phyloP scores from a whole-genome alignment of 2,888 invertebrate genomes.

The Notodonta dromedarius region DNA sequence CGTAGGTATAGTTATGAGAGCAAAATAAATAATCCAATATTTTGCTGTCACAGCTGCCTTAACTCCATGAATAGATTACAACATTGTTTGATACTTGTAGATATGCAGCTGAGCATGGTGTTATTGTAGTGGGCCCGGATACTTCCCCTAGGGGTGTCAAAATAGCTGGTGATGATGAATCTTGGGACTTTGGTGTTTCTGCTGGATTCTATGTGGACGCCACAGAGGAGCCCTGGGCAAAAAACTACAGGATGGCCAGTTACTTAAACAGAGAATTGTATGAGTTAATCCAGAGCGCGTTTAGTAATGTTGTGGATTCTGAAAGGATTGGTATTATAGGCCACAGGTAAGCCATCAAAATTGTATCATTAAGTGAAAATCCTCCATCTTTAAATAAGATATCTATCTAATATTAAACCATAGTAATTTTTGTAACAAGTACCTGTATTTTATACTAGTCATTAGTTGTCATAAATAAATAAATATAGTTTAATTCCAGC shows the following conservation, averaged over 20 bases:
- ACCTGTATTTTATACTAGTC: no score
- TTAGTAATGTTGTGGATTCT: slow-evolving; percentile 80
- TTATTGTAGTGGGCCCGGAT: slow-evolving; percentile 97
- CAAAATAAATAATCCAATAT: no score
- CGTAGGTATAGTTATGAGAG: no score
- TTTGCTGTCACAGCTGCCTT: no score
- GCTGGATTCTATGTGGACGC: slow-evolving; percentile 99
- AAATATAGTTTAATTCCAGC: slow-evolving; percentile 75
- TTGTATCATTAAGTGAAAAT: neutral
- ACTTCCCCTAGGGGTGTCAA: slow-evolving; percentile 97
- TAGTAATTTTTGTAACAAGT: no score
- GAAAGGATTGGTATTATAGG: slow-evolving; percentile 91
- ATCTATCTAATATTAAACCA: no score
- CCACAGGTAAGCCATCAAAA: slow-evolving; percentile 84
- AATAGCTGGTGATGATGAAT: slow-evolving; percentile 95
- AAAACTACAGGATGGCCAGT: slow-evolving; percentile 97
- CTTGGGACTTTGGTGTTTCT: slow-evolving; percentile 97
- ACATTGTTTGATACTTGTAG: slow-evolving; percentile 46
- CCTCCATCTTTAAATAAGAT: no score
- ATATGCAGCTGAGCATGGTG: slow-evolving; percentile 92
- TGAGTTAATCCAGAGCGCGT: slow-evolving; percentile 89
- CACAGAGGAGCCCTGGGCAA: slow-evolving; percentile 94
- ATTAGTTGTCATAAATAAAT: no score
- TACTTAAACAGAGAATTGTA: slow-evolving; percentile 96
- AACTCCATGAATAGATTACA: no score